Conservation (phyloP, 2,797 vertebrate species). For the Eptatretus atami region DNA sequence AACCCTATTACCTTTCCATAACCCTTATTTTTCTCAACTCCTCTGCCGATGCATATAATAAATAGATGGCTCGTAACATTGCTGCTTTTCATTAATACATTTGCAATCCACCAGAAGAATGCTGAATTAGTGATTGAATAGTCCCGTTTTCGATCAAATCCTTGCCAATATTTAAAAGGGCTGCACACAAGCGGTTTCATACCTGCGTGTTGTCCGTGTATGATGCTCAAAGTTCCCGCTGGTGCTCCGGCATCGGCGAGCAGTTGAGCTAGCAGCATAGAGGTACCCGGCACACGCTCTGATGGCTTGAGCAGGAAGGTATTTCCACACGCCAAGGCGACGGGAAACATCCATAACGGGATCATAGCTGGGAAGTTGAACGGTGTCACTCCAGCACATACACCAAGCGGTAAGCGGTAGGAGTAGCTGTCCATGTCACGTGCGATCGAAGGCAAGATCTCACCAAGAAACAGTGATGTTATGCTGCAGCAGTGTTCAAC, state of each 20-base stretch:
- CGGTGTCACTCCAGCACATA: slow-evolving; percentile 63
- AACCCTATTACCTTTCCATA: too few species aligned
- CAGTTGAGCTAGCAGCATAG: slow-evolving; percentile 57
- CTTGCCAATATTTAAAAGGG: neutral
- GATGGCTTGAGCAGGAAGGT: slow-evolving; percentile 81
- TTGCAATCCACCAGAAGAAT: too few species aligned
- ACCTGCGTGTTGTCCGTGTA: slow-evolving; percentile 70
- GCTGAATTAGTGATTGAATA: too few species aligned
- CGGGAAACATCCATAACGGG: slow-evolving; percentile 87
- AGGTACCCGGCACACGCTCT: slow-evolving; percentile 48
- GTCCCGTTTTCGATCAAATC: too few species aligned
- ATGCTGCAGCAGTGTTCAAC: slow-evolving; percentile 73
- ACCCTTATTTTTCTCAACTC: too few species aligned
- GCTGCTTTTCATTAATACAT: too few species aligned
- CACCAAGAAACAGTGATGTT: slow-evolving; percentile 67
- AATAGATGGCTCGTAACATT: too few species aligned
- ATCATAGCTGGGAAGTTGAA: slow-evolving; percentile 97
- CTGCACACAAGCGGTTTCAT: slow-evolving; percentile 7
- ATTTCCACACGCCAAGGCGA: slow-evolving; percentile 77
- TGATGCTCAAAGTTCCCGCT: slow-evolving; percentile 59
- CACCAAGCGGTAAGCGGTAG: slow-evolving; percentile 49
- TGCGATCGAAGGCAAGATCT: slow-evolving; percentile 67
- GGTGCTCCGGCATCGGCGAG: slow-evolving; percentile 69
- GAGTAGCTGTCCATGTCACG: slow-evolving; percentile 85
- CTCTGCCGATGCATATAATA: too few species aligned